Evolutionary conservation across 2,888 invertebrate genomes (phyloP).

Genomic region (Scaeva pyrastri): DNA sequence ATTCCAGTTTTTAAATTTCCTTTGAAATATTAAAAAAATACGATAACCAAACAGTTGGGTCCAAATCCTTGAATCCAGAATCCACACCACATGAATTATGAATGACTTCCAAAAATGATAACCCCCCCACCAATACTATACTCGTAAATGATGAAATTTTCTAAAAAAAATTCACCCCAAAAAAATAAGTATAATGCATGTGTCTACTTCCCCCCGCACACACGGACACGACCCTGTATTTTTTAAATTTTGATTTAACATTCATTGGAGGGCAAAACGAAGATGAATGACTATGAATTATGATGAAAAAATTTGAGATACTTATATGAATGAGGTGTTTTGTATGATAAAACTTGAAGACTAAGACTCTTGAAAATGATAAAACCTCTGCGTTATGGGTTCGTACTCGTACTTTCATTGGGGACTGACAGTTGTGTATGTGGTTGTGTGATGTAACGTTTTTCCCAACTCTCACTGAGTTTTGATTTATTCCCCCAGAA

Average conservation of each 20-base stretch:
- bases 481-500: conserved; percentile 23
- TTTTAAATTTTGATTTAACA: conserved; percentile 6
- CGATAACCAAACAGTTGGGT: conserved; percentile 9
- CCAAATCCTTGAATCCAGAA: neutral
- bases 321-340: conserved; percentile 16
- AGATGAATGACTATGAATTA: conserved; percentile 32
- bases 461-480: conserved; percentile 2
- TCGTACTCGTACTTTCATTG: neutral
- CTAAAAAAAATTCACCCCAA: conserved; percentile 6
- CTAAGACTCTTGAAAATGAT: neutral
- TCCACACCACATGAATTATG: conserved; percentile 19
- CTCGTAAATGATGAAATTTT: conserved; percentile 10
- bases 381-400: neutral
- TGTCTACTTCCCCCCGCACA: no score
- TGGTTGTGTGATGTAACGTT: neutral
- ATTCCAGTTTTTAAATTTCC: neutral
- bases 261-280: conserved; percentile 19
- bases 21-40: neutral
- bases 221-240: neutral
- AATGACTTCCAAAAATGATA: conserved; percentile 22
- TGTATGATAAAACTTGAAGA: neutral
- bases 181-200: neutral
- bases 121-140: conserved; percentile 11
- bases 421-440: neutral
- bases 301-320: conserved; percentile 3